Evolutionary conservation across 2,113 vertebrate species (phyloP), one percentile per base, ranked within the genome.

Genomic region (Clarias magur): DNA sequence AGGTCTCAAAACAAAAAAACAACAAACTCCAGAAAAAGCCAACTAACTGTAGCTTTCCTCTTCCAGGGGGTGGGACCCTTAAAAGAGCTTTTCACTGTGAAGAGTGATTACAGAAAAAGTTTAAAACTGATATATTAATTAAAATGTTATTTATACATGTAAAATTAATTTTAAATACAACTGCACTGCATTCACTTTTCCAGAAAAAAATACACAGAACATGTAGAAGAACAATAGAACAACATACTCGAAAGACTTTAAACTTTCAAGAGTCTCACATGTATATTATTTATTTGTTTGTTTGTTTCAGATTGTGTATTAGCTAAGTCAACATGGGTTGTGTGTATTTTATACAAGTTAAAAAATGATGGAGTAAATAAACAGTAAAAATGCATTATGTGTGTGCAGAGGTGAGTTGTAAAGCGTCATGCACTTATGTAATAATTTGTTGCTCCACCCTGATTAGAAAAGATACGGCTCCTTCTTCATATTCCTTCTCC

Each of bases 331-430:
- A 17, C 60, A 78, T 63, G 56, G 60, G 42, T 27, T 3, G 62
- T 75, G 17, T 83, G 12, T 63, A 3, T 73, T 65, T 67, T 56
- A 86, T 57, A 80, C 42, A 38, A 42, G 30, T 10, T 68, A 67
- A 53, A 53, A 27, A 67, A 15, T 3, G 3, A 34, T 27, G 34
- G 65, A 54, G 42, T 3, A 56, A 23, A 30, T n/a, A n/a, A 56
- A 56, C 19, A 30, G 16, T 34, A 0, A 34, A 30, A 79, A 79
- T 38, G 59, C 21, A 30, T 7, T 79, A 48, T 85, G 38, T 62
- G n/a, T 85, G n/a, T 78, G 27, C 15, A 38, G 48, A 79, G 73
- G 16, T 78, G 25, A 42, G 48, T n/a, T 79, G 73, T 62, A 63
- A 34, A 54, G 76, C 12, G 30, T 17, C 25, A 23, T 59, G 53